These are phyloP conservation scores for Temnothorax nylanderi DNA, from an alignment of 1,140 invertebrate genomes.

Conservation along the genomic window DNA sequence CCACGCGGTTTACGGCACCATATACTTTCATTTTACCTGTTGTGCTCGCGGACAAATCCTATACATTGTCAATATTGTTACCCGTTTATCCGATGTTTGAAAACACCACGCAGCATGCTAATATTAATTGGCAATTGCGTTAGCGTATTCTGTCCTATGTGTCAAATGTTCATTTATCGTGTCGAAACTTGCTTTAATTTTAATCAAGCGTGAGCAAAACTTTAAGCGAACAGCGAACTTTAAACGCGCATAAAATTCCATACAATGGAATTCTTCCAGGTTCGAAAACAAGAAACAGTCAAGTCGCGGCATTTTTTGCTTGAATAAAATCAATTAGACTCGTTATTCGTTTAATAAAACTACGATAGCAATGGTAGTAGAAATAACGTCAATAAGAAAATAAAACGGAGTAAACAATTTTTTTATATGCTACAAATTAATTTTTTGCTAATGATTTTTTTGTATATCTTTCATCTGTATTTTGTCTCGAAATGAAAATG, in stretches of 20 bases:
- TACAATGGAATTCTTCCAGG: neutral
- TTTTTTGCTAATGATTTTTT: neutral
- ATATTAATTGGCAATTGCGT: constrained; percentile 44
- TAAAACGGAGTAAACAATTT: neutral
- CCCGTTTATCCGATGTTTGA: constrained; percentile 29
- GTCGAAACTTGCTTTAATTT: neutral
- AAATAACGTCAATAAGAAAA: neutral
- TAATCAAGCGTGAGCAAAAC: neutral
- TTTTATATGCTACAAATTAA: neutral
- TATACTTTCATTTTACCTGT: constrained; percentile 35
- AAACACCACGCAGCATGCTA: constrained; percentile 23
- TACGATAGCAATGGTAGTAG: neutral
- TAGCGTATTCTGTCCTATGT: neutral
- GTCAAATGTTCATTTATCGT: constrained; percentile 8
- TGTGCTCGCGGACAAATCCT: constrained; percentile 27
- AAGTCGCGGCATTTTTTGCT: neutral
- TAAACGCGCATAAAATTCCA: neutral
- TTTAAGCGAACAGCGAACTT: neutral
- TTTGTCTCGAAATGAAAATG: constrained; percentile 1
- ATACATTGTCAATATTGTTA: constrained; percentile 48
- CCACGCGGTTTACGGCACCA: neutral
- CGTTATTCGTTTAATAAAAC: neutral
- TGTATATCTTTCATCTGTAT: neutral
- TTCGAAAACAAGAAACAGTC: neutral
- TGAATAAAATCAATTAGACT: neutral